phyloP scores from a whole-genome alignment of 2,113 vertebrate genomes.

The Megaleporinus macrocephalus region DNA sequence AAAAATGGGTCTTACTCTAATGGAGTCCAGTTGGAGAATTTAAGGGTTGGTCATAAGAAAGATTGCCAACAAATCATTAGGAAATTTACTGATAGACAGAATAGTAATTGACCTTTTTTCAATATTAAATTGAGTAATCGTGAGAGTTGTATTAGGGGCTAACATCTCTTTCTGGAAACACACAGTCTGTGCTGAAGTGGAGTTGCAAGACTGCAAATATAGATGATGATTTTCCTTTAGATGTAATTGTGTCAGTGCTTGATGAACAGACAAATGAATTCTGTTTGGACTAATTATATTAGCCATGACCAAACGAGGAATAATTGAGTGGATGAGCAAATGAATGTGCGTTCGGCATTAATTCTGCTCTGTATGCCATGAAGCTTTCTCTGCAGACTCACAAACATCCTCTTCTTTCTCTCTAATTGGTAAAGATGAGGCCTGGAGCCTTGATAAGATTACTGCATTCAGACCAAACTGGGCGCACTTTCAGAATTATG shows the following conservation, averaged over 20 bases:
- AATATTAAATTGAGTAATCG: too few relatives aligned
- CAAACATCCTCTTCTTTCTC: background rate
- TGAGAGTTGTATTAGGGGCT: too few relatives aligned
- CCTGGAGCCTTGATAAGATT: background rate
- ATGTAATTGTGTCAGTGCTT: background rate
- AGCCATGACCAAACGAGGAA: background rate
- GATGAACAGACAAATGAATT: conserved; percentile 8
- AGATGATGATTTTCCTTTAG: background rate
- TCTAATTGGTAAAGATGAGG: background rate
- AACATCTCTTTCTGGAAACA: too few relatives aligned
- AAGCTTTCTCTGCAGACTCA: background rate
- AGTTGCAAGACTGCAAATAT: background rate
- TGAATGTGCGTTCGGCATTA: background rate
- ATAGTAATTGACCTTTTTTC: too few relatives aligned
- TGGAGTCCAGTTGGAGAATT: too few relatives aligned
- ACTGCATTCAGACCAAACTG: background rate
- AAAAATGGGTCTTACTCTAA: too few relatives aligned
- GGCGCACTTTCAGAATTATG: background rate
- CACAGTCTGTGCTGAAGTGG: background rate
- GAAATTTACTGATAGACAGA: too few relatives aligned
- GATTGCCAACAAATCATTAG: too few relatives aligned
- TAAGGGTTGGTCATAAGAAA: too few relatives aligned
- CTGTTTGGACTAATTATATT: background rate
- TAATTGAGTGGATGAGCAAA: background rate
- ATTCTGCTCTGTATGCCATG: background rate